Evolutionary conservation across 2,113 vertebrate species (phyloP).

Genomic region (Mormyrus iriodes): DNA sequence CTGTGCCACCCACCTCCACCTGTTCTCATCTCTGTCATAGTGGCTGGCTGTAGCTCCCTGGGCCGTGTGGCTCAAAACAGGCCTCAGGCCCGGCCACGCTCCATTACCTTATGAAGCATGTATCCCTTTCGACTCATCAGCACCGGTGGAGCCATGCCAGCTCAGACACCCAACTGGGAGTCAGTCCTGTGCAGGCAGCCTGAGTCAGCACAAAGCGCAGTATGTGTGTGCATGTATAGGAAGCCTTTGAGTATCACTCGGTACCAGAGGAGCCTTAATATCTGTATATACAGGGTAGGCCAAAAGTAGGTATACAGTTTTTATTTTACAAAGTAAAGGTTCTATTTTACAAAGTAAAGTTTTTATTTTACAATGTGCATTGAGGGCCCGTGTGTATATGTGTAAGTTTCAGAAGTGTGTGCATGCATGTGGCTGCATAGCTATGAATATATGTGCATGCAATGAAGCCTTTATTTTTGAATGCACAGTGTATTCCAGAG

Average conservation of each 20-base stretch:
- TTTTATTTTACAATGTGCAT: background rate
- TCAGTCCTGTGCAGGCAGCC: background rate
- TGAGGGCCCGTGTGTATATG: background rate
- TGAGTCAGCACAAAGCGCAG: background rate
- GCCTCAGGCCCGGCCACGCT: background rate
- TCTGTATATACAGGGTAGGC: background rate
- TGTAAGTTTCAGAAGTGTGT: background rate
- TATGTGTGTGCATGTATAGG: background rate
- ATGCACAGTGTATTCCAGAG: background rate
- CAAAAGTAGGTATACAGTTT: background rate
- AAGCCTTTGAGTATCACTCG: background rate
- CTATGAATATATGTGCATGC: background rate
- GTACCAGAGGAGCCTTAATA: background rate
- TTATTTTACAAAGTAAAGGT: too few relatives aligned
- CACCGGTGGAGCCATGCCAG: constrained; percentile 23
- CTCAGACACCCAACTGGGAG: constrained; percentile 5
- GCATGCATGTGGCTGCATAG: background rate
- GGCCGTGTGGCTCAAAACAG: background rate
- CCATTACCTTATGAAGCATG: constrained; percentile 18
- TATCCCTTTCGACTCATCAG: constrained; percentile 2
- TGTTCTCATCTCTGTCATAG: background rate
- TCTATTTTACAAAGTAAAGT: too few relatives aligned
- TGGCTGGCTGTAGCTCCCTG: background rate
- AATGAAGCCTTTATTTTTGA: background rate
- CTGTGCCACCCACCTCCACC: background rate